Percentiles rank a stretch among this genome's conserved stretches.
phyloP scores from a whole-genome alignment of 2,797 vertebrate species.

The Protonibea diacanthus region DNA sequence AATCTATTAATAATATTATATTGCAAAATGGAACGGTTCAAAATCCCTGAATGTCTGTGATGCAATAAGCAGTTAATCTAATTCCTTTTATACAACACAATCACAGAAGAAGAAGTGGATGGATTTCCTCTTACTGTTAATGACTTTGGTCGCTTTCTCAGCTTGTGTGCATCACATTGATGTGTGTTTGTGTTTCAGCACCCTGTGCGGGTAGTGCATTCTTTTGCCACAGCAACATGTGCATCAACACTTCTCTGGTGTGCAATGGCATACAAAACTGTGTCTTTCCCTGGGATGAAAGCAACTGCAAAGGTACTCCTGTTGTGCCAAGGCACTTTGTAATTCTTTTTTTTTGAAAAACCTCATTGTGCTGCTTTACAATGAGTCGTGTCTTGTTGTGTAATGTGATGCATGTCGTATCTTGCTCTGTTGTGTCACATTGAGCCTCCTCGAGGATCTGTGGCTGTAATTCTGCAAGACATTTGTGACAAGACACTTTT shows the following conservation, averaged over 20 bases:
- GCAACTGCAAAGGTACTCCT: constrained; percentile 93
- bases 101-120: neutral
- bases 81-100: neutral
- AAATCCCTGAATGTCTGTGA: neutral
- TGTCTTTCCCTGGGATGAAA: constrained; percentile 97
- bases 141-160: constrained; percentile 7
- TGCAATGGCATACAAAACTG: constrained; percentile 98
- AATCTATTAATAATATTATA: neutral
- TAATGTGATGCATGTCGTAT: neutral
- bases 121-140: neutral
- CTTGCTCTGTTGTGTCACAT: constrained; percentile 22
- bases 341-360: neutral
- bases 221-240: constrained; percentile 99
- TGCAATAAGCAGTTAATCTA: neutral
- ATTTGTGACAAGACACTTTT: neutral
- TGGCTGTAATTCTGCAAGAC: constrained; percentile 5
- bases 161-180: neutral
- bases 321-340: constrained; percentile 18
- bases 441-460: constrained; percentile 34
- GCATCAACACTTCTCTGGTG: constrained; percentile 95
- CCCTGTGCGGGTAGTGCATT: constrained; percentile 90
- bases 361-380: neutral
- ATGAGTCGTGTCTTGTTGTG: constrained; percentile 14
- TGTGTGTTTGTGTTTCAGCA: constrained; percentile 84
- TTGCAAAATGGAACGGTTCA: too few relatives aligned